Evolutionary conservation across 2,113 vertebrate species (phyloP).

Genomic region (Thermophis baileyi): DNA sequence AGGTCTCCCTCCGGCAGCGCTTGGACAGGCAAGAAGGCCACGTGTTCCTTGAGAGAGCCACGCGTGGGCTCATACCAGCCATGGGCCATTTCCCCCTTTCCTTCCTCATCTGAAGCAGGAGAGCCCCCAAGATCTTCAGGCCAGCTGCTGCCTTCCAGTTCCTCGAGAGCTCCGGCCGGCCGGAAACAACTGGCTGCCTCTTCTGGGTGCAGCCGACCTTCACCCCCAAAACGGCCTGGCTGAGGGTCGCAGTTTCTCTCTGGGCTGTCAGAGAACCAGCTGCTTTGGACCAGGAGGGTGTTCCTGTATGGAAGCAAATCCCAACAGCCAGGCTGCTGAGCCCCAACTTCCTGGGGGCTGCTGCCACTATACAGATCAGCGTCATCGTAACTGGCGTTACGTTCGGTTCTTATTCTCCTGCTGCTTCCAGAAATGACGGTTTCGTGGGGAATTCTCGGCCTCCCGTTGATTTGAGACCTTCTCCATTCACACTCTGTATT

Average conservation of each 20-base stretch:
- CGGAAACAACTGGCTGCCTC: constrained; percentile 46
- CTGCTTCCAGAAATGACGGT: constrained; percentile 19
- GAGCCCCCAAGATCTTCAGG: constrained; percentile 84
- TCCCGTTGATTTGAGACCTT: constrained; percentile 6
- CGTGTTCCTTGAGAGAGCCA: constrained; percentile 50
- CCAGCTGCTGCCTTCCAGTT: constrained; percentile 76
- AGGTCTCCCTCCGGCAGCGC: constrained; percentile 74
- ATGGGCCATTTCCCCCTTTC: constrained; percentile 62
- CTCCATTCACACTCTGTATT: constrained; percentile 42
- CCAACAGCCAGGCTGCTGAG: constrained; percentile 36
- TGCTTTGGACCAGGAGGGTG: constrained; percentile 84
- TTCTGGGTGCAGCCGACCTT: constrained; percentile 38
- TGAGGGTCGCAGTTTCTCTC: constrained; percentile 36
- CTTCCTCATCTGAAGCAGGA: constrained; percentile 69
- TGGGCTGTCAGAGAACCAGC: constrained; percentile 70
- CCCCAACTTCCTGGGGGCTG: constrained; percentile 43
- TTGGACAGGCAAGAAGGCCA: constrained; percentile 67
- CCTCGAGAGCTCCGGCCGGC: constrained; percentile 61
- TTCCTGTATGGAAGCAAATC: constrained; percentile 78
- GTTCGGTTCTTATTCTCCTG: constrained; percentile 19
- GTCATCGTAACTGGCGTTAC: constrained; percentile 1
- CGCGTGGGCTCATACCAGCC: constrained; percentile 43
- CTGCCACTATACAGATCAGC: constrained; percentile 16
- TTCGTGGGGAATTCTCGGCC: constrained; percentile 13
- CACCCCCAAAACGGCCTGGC: constrained; percentile 62